Conservation (phyloP, 2,797 vertebrate genomes). For the Streptopelia turtur region DNA sequence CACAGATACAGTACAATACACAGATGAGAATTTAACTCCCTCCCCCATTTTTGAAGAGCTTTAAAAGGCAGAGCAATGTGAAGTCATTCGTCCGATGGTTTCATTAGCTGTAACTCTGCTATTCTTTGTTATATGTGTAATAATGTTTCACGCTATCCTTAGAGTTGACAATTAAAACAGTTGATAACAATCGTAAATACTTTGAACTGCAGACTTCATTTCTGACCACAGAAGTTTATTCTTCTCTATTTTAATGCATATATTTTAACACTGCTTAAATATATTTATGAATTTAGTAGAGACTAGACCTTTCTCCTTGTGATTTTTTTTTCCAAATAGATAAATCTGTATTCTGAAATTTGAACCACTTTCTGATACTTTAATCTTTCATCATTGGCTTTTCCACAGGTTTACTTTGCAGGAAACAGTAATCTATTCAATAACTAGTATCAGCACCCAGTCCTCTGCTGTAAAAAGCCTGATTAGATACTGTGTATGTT, state of each 20-base stretch:
- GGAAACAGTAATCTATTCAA: slow-evolving; percentile 70
- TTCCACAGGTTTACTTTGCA: slow-evolving; percentile 73
- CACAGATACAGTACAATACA: neutral
- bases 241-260: slow-evolving; percentile 70
- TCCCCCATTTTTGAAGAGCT: slow-evolving; percentile 71
- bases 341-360: slow-evolving; percentile 69
- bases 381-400: slow-evolving; percentile 66
- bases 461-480: slow-evolving; percentile 85
- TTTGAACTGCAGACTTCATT: slow-evolving; percentile 62
- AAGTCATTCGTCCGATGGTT: slow-evolving; percentile 60
- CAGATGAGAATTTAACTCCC: slow-evolving; percentile 58
- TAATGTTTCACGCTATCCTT: slow-evolving; percentile 60
- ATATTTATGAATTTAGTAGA: slow-evolving; percentile 75
- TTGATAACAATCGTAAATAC: slow-evolving; percentile 55
- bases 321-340: slow-evolving; percentile 41
- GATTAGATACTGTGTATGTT: slow-evolving; percentile 85
- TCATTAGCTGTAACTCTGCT: slow-evolving; percentile 68
- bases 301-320: slow-evolving; percentile 66
- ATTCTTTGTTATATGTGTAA: slow-evolving; percentile 65
- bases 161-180: slow-evolving; percentile 61
- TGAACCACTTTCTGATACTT: slow-evolving; percentile 73
- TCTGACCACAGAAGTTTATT: slow-evolving; percentile 67
- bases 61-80: slow-evolving; percentile 76
- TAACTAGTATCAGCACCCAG: slow-evolving; percentile 76
- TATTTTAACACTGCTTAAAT: slow-evolving; percentile 75